Base-by-base conservation (phyloP, 2,113 vertebrate genomes). In the Furnarius figulus region DNA sequence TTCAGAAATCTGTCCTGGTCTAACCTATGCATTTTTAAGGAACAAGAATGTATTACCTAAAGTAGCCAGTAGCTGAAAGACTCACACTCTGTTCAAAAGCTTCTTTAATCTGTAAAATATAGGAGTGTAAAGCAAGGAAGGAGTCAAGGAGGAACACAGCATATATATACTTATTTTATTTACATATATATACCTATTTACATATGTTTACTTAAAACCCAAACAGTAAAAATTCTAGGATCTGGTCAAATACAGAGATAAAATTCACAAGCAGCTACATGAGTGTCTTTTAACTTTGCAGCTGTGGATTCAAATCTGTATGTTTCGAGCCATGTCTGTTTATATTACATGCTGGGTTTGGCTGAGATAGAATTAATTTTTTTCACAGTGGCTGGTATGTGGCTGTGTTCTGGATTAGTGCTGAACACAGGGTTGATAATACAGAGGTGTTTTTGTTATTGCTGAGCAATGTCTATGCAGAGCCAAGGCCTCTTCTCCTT, bases 31-130 rank as follows among this genome's bases (percentile, higher is more conserved):
- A 53, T 74, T 73, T 90, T 85, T 68, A 71, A 83, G 42, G 42
- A 87, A 74, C 3, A 90, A 66, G 87, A 94, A 77, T 55, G 10
- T 7, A 95, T 91, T 98, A 99, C 99, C 98, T 98, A 97, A 98
- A 98, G 93, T 97, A 99, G 95, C 99, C 99, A 75, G 99, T 99
- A 33, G 99, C 98, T 46, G 99, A 99, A 75, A 99, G 97, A 82
- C 96, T 99, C 95, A 99, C 98, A 73, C 97, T 98, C 82, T 98
- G 87, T 65, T 98, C 79, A 96, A 98, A 99, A 23, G 99, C 99
- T 85, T 93, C 93, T 50, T 74, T 89, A 93, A 98, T 90, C 99
- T 99, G 97, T 39, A 97, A 63, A 94, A 92, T 21, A 95, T 3
- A 85, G 25, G 9, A 70, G 35, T 44, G 39, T 92, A 90, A 61